Evolutionary conservation across 2,113 vertebrate species (phyloP), one percentile per base, ranked within the genome.

Genomic region (Rhizomys pruinosus): DNA sequence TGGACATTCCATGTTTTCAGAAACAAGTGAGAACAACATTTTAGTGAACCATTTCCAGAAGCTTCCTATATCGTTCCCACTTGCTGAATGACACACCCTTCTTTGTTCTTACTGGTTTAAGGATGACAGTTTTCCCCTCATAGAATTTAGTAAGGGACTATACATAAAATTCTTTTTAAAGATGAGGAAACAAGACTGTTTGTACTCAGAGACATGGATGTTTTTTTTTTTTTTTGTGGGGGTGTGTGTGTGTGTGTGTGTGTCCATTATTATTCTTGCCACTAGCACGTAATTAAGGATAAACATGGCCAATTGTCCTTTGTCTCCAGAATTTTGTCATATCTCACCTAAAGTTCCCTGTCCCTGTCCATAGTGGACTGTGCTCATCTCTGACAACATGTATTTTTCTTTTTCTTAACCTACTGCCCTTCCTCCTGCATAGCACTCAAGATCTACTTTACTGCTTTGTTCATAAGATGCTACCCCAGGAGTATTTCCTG

Each of bases 261-360:
- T 79, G 12, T 84, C 44, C 87, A 77, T 76, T 84, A 93, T 37
- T 64, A 89, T 59, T 91, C 39, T 63, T 42, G n/a, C 80, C 86
- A 91, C 55, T 76, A 88, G 0, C 25, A 12, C 19, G 82, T 94
- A 97, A 92, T 91, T 90, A 71, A 94, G 88, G 92, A 92, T 39
- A 94, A 57, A 91, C 52, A 37, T 23, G 55, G 97, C 93, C 92
- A 87, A 77, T 79, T 92, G 71, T 2, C 44, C 64, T 86, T 52
- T 39, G 55, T 93, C 92, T 95, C 84, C 64, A 94, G 76, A 27
- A 32, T 71, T 85, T 52, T 42, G 11, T 89, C 37, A 90, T 32
- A 90, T 61, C 59, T 85, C 59, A 57, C 88, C 66, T 90, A n/a
- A 73, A 80, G 80, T 19, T 52, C 47, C 37, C 79, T 84, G 20